phyloP scores from a whole-genome alignment of 2,797 vertebrate species.

The Oryzias dopingdopingensis region DNA sequence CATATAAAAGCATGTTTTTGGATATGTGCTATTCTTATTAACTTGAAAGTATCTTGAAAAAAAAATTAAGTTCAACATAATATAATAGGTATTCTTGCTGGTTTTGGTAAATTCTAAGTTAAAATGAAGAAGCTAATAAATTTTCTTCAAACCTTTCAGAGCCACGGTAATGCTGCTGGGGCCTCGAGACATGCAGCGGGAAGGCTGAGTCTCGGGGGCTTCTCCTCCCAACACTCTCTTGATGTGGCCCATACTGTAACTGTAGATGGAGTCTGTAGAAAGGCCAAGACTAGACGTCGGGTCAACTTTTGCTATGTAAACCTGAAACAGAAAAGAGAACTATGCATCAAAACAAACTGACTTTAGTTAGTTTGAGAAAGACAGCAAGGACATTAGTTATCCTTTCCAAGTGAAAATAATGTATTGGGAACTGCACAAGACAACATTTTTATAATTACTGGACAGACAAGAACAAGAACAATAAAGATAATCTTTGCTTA shows the following conservation, averaged over 20 bases:
- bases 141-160: constrained; percentile 85
- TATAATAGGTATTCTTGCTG: too few species aligned
- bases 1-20: background rate
- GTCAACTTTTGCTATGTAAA: constrained; percentile 93
- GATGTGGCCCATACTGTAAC: constrained; percentile 92
- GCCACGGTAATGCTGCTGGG: constrained; percentile 81
- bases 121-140: background rate
- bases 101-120: too few species aligned
- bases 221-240: constrained; percentile 87
- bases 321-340: constrained; percentile 70
- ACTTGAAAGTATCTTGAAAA: too few species aligned
- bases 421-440: too few species aligned
- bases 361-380: background rate
- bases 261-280: constrained; percentile 90
- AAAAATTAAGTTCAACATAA: too few species aligned
- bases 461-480: too few species aligned
- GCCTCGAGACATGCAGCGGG: constrained; percentile 84
- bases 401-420: too few species aligned
- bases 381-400: too few species aligned
- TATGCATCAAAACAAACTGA: background rate
- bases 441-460: too few species aligned
- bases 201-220: constrained; percentile 85
- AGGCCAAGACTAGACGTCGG: constrained; percentile 90
- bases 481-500: too few species aligned
- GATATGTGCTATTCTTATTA: background rate